Percentiles rank a stretch among this genome's conserved stretches.
phyloP scores from a whole-genome alignment of 2,888 invertebrate species.

The Drosophila formosana region DNA sequence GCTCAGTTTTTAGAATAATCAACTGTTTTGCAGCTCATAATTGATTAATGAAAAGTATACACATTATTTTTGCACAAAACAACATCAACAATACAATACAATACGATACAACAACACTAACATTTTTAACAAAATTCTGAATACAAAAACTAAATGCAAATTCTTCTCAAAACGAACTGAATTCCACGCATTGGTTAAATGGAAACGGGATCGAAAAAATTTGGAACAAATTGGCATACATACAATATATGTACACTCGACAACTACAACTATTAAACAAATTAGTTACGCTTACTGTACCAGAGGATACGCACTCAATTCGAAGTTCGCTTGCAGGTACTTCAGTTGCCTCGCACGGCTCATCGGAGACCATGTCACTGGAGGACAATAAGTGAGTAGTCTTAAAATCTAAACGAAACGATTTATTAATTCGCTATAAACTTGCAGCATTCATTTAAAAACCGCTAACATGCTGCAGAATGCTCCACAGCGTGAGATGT shows the following conservation, averaged over 20 bases:
- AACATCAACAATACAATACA: conserved; percentile 37
- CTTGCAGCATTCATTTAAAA: conserved; percentile 82
- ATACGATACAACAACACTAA: conserved; percentile 47
- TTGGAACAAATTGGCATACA: conserved; percentile 40
- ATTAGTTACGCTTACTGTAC: conserved; percentile 85
- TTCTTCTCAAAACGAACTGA: conserved; percentile 46
- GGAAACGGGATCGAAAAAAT: conserved; percentile 39
- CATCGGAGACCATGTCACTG: conserved; percentile 84
- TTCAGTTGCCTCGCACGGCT: conserved; percentile 85
- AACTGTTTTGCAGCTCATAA: conserved; percentile 36
- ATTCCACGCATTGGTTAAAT: conserved; percentile 44
- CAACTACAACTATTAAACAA: conserved; percentile 31
- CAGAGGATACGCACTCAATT: conserved; percentile 85
- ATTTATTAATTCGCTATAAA: background rate
- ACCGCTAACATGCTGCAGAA: conserved; percentile 83
- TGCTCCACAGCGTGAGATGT: conserved; percentile 82
- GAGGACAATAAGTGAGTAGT: conserved; percentile 84
- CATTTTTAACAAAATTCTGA: conserved; percentile 53
- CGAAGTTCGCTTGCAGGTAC: conserved; percentile 85
- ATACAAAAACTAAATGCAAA: conserved; percentile 60
- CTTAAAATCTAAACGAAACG: background rate
- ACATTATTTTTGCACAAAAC: conserved; percentile 61
- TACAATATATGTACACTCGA: conserved; percentile 18
- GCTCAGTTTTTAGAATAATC: conserved; percentile 25
- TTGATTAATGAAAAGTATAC: conserved; percentile 37